A percentile compares a stretch with the other conserved stretches of the same genome.
Evolutionary conservation across 2,888 invertebrate species (phyloP).

Genomic region (Argynnis bischoffii): DNA sequence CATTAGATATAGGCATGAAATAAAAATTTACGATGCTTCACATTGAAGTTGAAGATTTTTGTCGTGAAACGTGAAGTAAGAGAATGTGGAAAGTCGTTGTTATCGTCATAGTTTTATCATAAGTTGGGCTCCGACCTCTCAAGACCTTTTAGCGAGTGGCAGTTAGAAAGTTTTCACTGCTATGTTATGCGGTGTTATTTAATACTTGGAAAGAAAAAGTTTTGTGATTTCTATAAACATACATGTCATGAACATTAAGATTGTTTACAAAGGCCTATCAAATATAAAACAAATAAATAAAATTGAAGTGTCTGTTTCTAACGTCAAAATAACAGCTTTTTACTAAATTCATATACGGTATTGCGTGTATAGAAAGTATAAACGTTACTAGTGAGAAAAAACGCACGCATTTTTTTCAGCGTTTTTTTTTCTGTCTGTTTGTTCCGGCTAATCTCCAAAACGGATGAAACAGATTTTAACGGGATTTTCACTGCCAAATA

Average conservation of each 20-base stretch:
- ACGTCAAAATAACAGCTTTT: no score
- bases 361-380: no score
- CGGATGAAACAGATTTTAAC: no score
- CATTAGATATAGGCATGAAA: not conserved
- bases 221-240: slow-evolving; percentile 1
- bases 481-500: no score
- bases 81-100: slow-evolving; percentile 4
- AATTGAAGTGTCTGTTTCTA: no score
- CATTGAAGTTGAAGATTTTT: slow-evolving; percentile 13
- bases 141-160: slow-evolving; percentile 20
- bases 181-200: slow-evolving; percentile 15
- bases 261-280: no score
- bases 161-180: slow-evolving; percentile 20
- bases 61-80: slow-evolving; percentile 6
- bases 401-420: no score
- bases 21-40: not conserved
- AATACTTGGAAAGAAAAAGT: slow-evolving; percentile 1
- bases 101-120: slow-evolving; percentile 22
- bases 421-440: no score
- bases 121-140: slow-evolving; percentile 17
- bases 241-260: not conserved
- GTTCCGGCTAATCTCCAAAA: no score
- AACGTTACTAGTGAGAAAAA: no score
- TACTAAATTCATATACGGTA: no score
- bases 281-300: no score